phyloP scores from a whole-genome alignment of 2,888 invertebrate species.

The Cryptus armator region DNA sequence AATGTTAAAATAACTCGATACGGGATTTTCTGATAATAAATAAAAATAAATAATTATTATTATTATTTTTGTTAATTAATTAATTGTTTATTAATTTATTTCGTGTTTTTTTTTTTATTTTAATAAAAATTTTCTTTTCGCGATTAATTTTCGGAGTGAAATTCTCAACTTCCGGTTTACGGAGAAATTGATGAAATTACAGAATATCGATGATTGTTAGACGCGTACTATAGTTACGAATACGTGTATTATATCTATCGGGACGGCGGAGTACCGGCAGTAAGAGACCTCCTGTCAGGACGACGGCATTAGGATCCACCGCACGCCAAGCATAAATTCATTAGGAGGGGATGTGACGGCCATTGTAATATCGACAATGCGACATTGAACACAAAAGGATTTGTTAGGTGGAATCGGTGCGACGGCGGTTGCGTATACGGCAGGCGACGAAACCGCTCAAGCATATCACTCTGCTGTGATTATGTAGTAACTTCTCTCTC shows the following conservation, averaged over 20 bases:
- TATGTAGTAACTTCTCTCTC: neutral
- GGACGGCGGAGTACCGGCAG: neutral
- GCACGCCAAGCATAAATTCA: conserved; percentile 72
- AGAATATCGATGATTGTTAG: neutral
- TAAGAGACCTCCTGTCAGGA: conserved; percentile 42
- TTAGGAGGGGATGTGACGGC: conserved; percentile 70
- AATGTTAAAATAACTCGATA: no score
- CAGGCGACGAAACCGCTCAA: neutral
- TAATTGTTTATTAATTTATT: no score
- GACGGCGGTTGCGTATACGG: conserved; percentile 18
- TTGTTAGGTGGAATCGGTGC: conserved; percentile 69
- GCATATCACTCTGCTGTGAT: conserved; percentile 1
- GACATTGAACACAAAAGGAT: conserved; percentile 71
- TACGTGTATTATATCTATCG: conserved; percentile 11
- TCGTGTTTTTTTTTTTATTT: no score
- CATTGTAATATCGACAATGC: conserved; percentile 73
- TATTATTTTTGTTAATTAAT: no score
- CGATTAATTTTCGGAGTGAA: no score
- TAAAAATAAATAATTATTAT: no score
- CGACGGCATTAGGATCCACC: conserved; percentile 65
- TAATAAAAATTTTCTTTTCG: no score
- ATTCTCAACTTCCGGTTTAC: neutral
- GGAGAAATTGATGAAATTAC: neutral
- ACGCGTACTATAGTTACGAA: conserved; percentile 11
- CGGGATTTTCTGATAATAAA: no score